Base-by-base conservation (phyloP, 2,113 vertebrate genomes). In the Sorex araneus region DNA sequence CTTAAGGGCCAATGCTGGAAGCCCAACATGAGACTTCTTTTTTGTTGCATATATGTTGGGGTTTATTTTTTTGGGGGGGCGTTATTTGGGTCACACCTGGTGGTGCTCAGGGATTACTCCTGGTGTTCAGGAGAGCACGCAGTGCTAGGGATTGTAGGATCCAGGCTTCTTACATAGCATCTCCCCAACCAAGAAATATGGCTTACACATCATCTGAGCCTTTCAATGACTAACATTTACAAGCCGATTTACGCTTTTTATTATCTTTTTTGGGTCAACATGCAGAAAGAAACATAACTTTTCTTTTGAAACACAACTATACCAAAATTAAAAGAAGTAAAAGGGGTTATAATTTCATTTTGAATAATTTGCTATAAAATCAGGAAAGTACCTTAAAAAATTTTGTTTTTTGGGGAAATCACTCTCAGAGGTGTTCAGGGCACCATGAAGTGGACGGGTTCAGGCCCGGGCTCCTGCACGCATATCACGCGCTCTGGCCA, bases 301-400 rank as follows among this genome's bases (percentile, higher is more conserved):
- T 27, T 73, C 28, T 84, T 92, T 89, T 77, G 69, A 93, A 86
- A 83, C 18, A 85, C 10, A 86, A 71, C 8, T 64, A 28, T 36
- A 67, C 28, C 70, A 66, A 73, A 87, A 79, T 50, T 91, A 82
- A 90, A 94, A 60, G 79, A 85, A 86, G 63, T 83, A 34, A 86
- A 76, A 32, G 3, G 16, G 12, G 74, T 73, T 81, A 40, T 90
- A 90, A 83, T 78, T 80, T 25, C 16, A 78, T 69, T 89, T 87
- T 88, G 76, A 27, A 50, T 94, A 93, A 13, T 93, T 89, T 64
- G 86, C 45, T 32, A 85, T 73, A 86, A 90, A 85, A 82, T 87
- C 82, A 89, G 25, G 12, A 66, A 77, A 92, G 27, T 69, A 19
- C 15, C 43, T 83, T 86, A 23, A 64, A 54, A 54, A 54, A 54